Evolutionary conservation across 2,797 vertebrate species (phyloP), one percentile per base, ranked within the genome.

Genomic region (Semaprochilodus insignis): DNA sequence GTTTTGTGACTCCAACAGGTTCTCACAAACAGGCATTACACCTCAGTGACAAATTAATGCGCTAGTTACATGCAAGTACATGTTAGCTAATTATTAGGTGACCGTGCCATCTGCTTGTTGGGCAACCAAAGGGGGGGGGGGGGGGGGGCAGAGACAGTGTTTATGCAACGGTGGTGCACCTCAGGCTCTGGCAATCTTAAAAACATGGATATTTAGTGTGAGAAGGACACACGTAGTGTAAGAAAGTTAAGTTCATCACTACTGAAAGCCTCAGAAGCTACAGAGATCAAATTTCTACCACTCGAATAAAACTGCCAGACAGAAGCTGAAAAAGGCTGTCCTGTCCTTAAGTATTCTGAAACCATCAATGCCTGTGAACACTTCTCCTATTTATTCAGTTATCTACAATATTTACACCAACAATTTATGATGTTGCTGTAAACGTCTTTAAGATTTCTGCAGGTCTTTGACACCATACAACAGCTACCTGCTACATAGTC

Each of bases 11-110:
- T 48, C 44, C 1, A 54, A 77, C 74, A 4, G 25, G 55, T 80
- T 83, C 72, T 80, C 36, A 54, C 57, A 71, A 63, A 77, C 44
- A 84, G 57, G 73, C 7, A 81, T 77, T 81, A 81, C 31, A 81
- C 34, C 23, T 19, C 17, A 65, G 55, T n/a, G 54, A 84, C 66
- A 71, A 81, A 54, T 57, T 59, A 77, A 84, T 62, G 73, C 48
- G 5, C 59, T 74, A 62, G 72, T 17, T 81, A 44, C 15, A 34
- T 78, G 34, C 74, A 80, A 63, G 25, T 65, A 54, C 60, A 36
- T 25, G 19, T 34, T 51, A 55, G 60, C 66, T 81, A 34, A 85
- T 74, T 65, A 67, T 80, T 62, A 74, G 63, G 17, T 67, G n/a
- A 40, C 44, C 5, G 77, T 77, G 70, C 63, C 66, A 81, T 63